phyloP scores from a whole-genome alignment of 2,888 invertebrate genomes.

The Sialis fuliginosa region DNA sequence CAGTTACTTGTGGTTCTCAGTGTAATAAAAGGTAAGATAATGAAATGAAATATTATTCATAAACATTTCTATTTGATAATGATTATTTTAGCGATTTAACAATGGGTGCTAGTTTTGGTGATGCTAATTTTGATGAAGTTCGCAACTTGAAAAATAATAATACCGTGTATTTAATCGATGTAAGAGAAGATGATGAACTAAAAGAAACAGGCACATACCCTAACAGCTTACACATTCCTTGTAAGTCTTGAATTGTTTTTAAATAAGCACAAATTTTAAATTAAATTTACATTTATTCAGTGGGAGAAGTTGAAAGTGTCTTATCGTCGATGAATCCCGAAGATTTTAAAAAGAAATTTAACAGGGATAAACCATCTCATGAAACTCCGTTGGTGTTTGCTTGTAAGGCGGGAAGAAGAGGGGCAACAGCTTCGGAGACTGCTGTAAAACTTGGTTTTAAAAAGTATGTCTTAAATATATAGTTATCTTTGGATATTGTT shows the following conservation, averaged over 20 bases:
- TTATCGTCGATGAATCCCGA: slow-evolving; percentile 28
- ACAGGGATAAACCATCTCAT: slow-evolving; percentile 37
- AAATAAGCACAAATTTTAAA: background rate
- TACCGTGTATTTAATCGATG: slow-evolving; percentile 48
- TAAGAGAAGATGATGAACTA: slow-evolving; percentile 56
- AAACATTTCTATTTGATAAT: no score
- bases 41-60: no score
- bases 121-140: background rate
- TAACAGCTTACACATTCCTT: slow-evolving; percentile 56
- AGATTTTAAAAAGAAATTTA: slow-evolving; percentile 36
- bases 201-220: slow-evolving; percentile 52
- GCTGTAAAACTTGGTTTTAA: slow-evolving; percentile 37
- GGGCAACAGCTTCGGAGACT: slow-evolving; percentile 39
- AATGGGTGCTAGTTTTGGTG: background rate
- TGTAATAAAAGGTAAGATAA: no score
- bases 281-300: slow-evolving; percentile 22
- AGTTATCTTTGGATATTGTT: no score
- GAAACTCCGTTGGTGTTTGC: slow-evolving; percentile 42
- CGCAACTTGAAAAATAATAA: background rate
- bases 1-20: no score
- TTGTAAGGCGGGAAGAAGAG: slow-evolving; percentile 49
- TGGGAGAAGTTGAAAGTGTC: slow-evolving; percentile 30
- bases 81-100: no score
- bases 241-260: slow-evolving; percentile 23
- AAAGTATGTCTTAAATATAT: slow-evolving; percentile 28